Conservation (phyloP, 2,888 invertebrate species). For the Pyrgus malvae region DNA sequence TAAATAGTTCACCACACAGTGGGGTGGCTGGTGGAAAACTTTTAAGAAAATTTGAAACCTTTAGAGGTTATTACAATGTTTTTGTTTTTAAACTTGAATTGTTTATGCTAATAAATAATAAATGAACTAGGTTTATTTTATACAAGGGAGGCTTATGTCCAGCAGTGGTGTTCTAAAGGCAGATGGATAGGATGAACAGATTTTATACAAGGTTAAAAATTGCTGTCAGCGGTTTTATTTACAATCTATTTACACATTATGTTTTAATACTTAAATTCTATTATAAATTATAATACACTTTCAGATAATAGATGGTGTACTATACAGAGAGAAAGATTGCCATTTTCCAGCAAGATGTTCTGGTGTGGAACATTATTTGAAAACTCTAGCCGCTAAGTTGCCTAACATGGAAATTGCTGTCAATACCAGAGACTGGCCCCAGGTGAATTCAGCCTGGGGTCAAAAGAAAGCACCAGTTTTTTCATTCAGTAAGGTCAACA, state of each 20-base stretch:
- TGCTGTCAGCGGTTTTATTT: too few relatives aligned
- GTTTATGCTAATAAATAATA: not conserved
- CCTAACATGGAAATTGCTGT: slow-evolving; percentile 93
- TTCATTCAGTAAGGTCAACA: slow-evolving; percentile 94
- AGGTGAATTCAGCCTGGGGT: slow-evolving; percentile 85
- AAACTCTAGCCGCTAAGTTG: slow-evolving; percentile 84
- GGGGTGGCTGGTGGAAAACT: too few relatives aligned
- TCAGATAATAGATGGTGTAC: slow-evolving; percentile 89
- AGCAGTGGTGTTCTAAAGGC: too few relatives aligned
- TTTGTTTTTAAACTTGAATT: too few relatives aligned
- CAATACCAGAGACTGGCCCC: slow-evolving; percentile 97
- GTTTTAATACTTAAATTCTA: not conserved
- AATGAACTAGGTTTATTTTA: too few relatives aligned
- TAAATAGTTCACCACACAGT: too few relatives aligned
- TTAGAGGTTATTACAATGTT: too few relatives aligned
- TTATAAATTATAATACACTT: slow-evolving; percentile 71
- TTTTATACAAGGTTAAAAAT: too few relatives aligned
- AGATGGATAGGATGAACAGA: too few relatives aligned
- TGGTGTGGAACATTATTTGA: slow-evolving; percentile 94
- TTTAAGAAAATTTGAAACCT: too few relatives aligned
- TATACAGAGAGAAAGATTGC: slow-evolving; percentile 92
- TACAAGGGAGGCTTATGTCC: too few relatives aligned
- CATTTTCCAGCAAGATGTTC: slow-evolving; percentile 96
- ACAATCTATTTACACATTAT: too few relatives aligned
- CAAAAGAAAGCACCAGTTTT: slow-evolving; percentile 89